Evolutionary conservation across 1,140 invertebrate species (phyloP), one percentile per base, ranked within the genome.

Genomic region (Cydia pomonella): DNA sequence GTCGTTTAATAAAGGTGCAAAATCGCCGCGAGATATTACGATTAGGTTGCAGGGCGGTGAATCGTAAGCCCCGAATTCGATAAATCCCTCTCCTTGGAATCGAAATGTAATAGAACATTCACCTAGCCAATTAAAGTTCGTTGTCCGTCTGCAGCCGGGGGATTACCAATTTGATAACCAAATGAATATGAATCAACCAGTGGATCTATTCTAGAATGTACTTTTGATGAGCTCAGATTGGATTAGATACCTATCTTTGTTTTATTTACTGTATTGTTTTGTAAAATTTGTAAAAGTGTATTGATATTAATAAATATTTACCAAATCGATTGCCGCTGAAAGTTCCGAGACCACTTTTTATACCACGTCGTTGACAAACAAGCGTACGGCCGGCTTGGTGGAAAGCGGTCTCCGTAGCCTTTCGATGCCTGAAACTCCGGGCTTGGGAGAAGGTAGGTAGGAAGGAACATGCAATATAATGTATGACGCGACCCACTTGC

Each of bases 181-280:
- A 69, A 69, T 69, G 64, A 73, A 41, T 69, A 69, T 74, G 62
- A 75, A 44, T 64, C 10, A 74, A 18, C 21, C 21, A 21, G 18
- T 12, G 21, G n/a, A 18, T 53, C 3, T 18, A 6, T 53, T 53
- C 16, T 7, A 9, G 16, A 44, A 44, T 44, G 12, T 44, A 44
- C 10, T 44, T 44, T 44, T 13, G 41, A 44, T 44, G 41, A 44
- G 0, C 4, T 44, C 10, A 44, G 13, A 44, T 44, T 44, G 41
- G 13, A 44, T 12, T 33, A 33, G 29, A 33, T 33, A 33, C 29
- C 29, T 33, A 33, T 7, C 6, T 33, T 33, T 33, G 7, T 33
- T 2, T 7, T 33, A 33, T 7, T 33, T 33, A 33, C 29, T 38
- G 7, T 38, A 38, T 38, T 38, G 33, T 38, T 47, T 47, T 16